Evolutionary conservation across 2,113 vertebrate species (phyloP).

Genomic region (Clarias gariepinus): DNA sequence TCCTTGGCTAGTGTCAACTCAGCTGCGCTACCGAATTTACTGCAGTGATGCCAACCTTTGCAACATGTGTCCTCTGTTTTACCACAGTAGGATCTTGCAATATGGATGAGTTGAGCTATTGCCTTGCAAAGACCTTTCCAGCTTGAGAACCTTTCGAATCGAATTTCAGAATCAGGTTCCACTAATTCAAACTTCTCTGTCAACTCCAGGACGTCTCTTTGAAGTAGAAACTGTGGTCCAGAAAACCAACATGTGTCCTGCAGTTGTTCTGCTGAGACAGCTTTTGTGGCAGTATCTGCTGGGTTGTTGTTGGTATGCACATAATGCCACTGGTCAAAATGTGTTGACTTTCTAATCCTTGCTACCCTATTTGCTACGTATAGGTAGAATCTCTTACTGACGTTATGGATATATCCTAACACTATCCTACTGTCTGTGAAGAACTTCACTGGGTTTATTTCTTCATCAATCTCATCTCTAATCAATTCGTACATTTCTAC

Average conservation of each 20-base stretch:
- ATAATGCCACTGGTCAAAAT: slow-evolving; percentile 26
- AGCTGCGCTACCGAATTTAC: no score
- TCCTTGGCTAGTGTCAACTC: neutral
- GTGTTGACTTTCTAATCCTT: neutral
- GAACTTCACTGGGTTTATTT: slow-evolving; percentile 1
- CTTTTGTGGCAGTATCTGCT: slow-evolving; percentile 20
- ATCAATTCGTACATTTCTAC: neutral
- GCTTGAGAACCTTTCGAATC: neutral
- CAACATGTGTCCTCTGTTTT: no score
- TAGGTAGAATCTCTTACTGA: slow-evolving; percentile 20
- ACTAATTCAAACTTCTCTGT: no score
- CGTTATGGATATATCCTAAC: slow-evolving; percentile 32
- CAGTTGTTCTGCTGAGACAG: neutral
- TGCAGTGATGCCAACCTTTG: no score
- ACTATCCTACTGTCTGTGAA: slow-evolving; percentile 43
- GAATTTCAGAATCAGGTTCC: no score
- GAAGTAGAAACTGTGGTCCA: no score
- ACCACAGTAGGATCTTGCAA: neutral
- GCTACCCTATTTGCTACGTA: slow-evolving; percentile 35
- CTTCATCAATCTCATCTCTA: neutral
- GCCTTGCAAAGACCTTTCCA: slow-evolving; percentile 2
- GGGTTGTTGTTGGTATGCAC: slow-evolving; percentile 20
- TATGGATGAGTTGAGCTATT: neutral
- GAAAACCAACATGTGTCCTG: neutral
- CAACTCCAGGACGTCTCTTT: no score